A percentile compares a stretch with the other conserved stretches of the same genome.
Evolutionary conservation across 2,113 vertebrate genomes (phyloP).

Genomic region (Syrmaticus mikado): DNA sequence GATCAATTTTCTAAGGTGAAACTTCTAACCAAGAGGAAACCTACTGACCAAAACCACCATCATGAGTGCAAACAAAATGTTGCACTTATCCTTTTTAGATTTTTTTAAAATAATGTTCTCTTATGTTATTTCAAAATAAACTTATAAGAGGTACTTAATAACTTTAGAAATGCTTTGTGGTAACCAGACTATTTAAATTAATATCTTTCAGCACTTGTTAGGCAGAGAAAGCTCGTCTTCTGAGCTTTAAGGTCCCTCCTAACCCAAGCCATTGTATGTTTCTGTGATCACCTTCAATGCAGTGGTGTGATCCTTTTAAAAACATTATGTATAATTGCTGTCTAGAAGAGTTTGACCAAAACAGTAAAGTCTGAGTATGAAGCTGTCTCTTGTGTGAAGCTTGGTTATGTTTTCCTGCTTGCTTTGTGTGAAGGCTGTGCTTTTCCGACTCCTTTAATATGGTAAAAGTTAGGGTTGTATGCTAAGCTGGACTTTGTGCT

Average conservation of each 20-base stretch:
- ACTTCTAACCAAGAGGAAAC: background rate
- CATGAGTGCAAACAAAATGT: background rate
- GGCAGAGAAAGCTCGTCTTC: background rate
- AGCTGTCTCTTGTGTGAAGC: background rate
- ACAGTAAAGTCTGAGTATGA: accelerated
- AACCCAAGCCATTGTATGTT: too few relatives aligned
- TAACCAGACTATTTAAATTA: background rate
- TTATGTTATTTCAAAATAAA: background rate
- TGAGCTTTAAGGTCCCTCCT: background rate
- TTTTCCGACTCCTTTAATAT: background rate
- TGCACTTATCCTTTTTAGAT: background rate
- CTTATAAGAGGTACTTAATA: background rate
- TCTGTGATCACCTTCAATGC: background rate
- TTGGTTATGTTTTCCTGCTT: background rate
- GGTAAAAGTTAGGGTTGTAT: background rate
- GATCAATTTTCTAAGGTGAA: background rate
- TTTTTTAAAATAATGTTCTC: background rate
- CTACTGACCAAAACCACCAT: background rate
- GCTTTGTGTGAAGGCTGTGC: background rate
- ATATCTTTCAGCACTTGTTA: accelerated
- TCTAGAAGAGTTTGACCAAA: background rate
- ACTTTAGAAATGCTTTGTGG: background rate
- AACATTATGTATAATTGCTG: background rate
- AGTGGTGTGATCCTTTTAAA: background rate
- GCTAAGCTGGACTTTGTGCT: background rate